phyloP scores from a whole-genome alignment of 2,797 vertebrate species.

The Melanotaenia trifasciata region DNA sequence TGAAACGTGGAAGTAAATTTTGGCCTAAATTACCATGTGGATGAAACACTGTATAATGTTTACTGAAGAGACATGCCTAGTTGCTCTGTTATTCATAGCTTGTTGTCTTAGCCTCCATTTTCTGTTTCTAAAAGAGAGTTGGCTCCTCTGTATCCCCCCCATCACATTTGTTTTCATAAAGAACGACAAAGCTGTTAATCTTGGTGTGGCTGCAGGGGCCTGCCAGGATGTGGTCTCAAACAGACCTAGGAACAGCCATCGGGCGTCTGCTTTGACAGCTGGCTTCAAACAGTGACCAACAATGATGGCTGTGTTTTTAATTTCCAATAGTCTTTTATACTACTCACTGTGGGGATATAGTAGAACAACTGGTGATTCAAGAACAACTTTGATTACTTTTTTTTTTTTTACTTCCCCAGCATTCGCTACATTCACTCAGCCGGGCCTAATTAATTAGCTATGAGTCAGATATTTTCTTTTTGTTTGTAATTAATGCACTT shows the following conservation, averaged over 20 bases:
- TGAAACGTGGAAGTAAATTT: not conserved
- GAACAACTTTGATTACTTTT: slow-evolving; percentile 66
- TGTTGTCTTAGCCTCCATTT: slow-evolving; percentile 20
- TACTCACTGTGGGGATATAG: slow-evolving; percentile 41
- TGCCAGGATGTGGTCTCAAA: slow-evolving; percentile 28
- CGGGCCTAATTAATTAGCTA: slow-evolving; percentile 70
- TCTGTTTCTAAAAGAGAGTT: slow-evolving; percentile 23
- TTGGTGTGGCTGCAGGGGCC: slow-evolving; percentile 25
- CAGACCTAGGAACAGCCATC: slow-evolving; percentile 28
- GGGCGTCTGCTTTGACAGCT: slow-evolving; percentile 46
- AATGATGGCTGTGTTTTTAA: slow-evolving; percentile 67
- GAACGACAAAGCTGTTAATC: slow-evolving; percentile 45
- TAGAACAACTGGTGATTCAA: slow-evolving; percentile 69
- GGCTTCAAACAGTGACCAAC: slow-evolving; percentile 57
- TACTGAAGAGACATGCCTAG: slow-evolving; percentile 6
- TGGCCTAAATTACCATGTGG: not conserved
- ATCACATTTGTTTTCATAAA: slow-evolving; percentile 38
- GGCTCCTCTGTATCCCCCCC: slow-evolving; percentile 25
- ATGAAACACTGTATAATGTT: not conserved
- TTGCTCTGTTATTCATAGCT: slow-evolving; percentile 23
- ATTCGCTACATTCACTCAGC: slow-evolving; percentile 53
- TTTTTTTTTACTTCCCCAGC: slow-evolving; percentile 35
- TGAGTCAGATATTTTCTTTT: slow-evolving; percentile 56
- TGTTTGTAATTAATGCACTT: slow-evolving; percentile 49
- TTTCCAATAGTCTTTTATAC: slow-evolving; percentile 56